Conservation (phyloP, 2,888 invertebrate species). For the Ophion obscuratus region DNA sequence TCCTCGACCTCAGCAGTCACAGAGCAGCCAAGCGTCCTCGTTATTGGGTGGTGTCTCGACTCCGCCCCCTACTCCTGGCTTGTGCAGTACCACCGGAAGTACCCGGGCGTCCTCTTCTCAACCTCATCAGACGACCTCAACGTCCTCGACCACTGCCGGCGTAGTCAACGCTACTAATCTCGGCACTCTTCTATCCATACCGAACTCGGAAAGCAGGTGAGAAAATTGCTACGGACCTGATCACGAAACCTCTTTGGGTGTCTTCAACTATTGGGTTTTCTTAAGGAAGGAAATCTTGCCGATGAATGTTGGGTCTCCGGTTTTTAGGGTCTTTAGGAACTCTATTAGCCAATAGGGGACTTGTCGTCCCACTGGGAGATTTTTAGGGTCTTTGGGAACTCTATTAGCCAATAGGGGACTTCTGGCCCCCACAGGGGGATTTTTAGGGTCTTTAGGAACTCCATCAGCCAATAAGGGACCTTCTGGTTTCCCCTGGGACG, state of each 20-base stretch:
- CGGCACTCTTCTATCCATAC: slow-evolving; percentile 46
- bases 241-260: neutral
- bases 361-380: too few relatives aligned
- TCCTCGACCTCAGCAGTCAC: slow-evolving; percentile 82
- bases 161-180: slow-evolving; percentile 58
- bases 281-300: too few relatives aligned
- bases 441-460: too few relatives aligned
- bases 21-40: slow-evolving; percentile 86
- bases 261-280: neutral
- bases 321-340: too few relatives aligned
- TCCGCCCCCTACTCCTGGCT: slow-evolving; percentile 85
- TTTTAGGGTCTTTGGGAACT: too few relatives aligned
- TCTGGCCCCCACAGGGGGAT: too few relatives aligned
- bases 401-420: too few relatives aligned
- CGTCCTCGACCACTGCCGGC: slow-evolving; percentile 71
- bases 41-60: slow-evolving; percentile 86
- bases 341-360: too few relatives aligned
- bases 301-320: too few relatives aligned
- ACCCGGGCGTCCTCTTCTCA: slow-evolving; percentile 56
- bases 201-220: slow-evolving; percentile 61
- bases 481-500: too few relatives aligned
- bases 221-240: neutral
- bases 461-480: too few relatives aligned
- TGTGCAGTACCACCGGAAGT: slow-evolving; percentile 63
- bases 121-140: slow-evolving; percentile 57